phyloP scores from a whole-genome alignment of 1,140 invertebrate species.

The Kradibia gibbosae region DNA sequence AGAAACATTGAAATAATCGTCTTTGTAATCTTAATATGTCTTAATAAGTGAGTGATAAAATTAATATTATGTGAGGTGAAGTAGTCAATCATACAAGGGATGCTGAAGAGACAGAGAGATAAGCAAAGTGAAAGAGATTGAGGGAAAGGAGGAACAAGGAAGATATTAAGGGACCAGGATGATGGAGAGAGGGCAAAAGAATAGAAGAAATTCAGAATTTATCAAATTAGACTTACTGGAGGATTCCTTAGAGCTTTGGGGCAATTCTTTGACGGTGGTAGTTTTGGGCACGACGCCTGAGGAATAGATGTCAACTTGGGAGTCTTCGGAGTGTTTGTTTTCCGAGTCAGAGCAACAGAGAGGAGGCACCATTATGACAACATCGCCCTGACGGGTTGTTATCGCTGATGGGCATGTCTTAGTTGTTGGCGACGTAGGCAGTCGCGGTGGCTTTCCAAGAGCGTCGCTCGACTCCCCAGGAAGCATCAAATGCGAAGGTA shows the following conservation, averaged over 20 bases:
- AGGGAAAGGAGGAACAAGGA: neutral
- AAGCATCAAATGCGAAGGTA: slow-evolving; percentile 73
- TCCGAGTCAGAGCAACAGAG: slow-evolving; percentile 67
- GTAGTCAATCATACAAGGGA: too few relatives aligned
- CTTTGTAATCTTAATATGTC: too few relatives aligned
- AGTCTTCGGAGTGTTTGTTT: slow-evolving; percentile 47
- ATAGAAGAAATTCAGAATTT: neutral
- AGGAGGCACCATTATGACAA: slow-evolving; percentile 76
- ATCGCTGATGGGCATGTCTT: slow-evolving; percentile 32
- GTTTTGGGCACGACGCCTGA: neutral
- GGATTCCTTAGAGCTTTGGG: slow-evolving; percentile 54
- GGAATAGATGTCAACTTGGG: neutral
- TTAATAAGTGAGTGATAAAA: too few relatives aligned
- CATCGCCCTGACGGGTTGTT: slow-evolving; percentile 72
- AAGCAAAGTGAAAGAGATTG: neutral
- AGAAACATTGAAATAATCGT: too few relatives aligned
- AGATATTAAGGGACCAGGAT: too few relatives aligned
- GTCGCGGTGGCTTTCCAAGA: slow-evolving; percentile 46
- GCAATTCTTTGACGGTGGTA: slow-evolving; percentile 35
- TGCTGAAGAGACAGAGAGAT: slow-evolving; percentile 11
- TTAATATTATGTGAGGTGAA: too few relatives aligned
- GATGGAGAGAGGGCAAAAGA: neutral
- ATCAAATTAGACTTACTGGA: slow-evolving; percentile 53
- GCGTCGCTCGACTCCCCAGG: slow-evolving; percentile 56
- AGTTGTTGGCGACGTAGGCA: slow-evolving; percentile 46